Conservation (phyloP, 53 echinoderm and acorn worm genomes). For the Mesocentrotus franciscanus region DNA sequence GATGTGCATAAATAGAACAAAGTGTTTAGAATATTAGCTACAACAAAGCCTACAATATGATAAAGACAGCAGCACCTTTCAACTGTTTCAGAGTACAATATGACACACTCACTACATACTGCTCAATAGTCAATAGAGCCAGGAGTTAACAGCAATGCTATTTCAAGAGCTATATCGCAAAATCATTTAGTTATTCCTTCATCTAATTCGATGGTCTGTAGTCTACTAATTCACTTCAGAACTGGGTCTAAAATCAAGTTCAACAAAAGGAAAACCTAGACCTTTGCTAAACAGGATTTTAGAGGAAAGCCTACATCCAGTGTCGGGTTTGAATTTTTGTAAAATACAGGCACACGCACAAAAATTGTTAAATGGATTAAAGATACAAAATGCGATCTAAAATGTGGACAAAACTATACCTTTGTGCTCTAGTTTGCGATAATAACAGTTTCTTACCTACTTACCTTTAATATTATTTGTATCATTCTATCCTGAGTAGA, state of each 20-base stretch:
- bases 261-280: too few relatives aligned
- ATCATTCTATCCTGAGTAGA: neutral
- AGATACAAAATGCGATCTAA: neutral
- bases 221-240: too few relatives aligned
- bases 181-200: neutral
- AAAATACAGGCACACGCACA: too few relatives aligned
- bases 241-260: too few relatives aligned
- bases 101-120: neutral
- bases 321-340: too few relatives aligned
- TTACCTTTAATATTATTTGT: neutral
- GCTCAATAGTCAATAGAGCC: neutral
- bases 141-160: neutral
- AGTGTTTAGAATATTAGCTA: neutral
- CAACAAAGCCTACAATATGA: neutral
- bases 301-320: too few relatives aligned
- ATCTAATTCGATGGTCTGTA: neutral
- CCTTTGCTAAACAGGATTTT: too few relatives aligned
- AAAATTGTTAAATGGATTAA: neutral
- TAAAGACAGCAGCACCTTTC: neutral
- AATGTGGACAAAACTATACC: neutral
- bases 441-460: neutral
- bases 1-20: conserved; percentile 4
- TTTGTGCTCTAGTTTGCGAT: neutral
- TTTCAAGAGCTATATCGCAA: neutral
- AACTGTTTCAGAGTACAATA: neutral